Percentiles rank a stretch among this genome's conserved stretches.
phyloP scores from a whole-genome alignment of 1,140 invertebrate species.

The Periplaneta americana region DNA sequence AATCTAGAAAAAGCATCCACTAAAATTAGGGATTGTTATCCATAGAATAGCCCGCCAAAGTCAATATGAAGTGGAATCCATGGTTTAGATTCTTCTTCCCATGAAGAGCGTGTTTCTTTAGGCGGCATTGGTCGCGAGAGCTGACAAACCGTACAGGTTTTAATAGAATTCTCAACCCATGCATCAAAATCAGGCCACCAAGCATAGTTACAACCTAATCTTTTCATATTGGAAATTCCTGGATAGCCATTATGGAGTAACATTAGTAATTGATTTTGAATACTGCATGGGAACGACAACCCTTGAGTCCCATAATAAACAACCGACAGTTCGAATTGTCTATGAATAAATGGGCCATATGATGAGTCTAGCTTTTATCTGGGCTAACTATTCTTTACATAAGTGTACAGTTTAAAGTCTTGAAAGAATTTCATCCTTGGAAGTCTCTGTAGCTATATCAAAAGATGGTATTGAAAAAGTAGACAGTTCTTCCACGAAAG shows the following conservation, averaged over 20 bases:
- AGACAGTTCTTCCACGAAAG: too few species aligned
- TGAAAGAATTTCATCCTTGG: too few species aligned
- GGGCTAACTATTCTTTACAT: not conserved
- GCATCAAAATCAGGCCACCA: conserved; percentile 35
- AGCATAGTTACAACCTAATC: conserved; percentile 29
- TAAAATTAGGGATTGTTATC: conserved; percentile 26
- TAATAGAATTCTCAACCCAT: conserved; percentile 25
- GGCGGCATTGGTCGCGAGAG: too few species aligned
- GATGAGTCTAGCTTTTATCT: not conserved
- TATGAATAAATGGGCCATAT: not conserved
- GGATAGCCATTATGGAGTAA: conserved; percentile 31
- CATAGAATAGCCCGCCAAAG: conserved; percentile 29
- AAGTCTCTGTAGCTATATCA: too few species aligned
- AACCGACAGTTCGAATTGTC: not conserved
- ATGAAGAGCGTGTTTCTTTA: not conserved
- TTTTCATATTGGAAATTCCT: conserved; percentile 35
- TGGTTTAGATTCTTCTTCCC: conserved; percentile 7
- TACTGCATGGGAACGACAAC: conserved; percentile 30
- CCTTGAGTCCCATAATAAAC: conserved; percentile 19
- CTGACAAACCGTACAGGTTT: conserved; percentile 10
- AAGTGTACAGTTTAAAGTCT: too few species aligned
- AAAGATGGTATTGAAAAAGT: too few species aligned
- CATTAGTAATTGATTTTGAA: conserved; percentile 25
- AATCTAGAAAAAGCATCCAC: conserved; percentile 35
- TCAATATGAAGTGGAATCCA: conserved; percentile 32